phyloP scores from a whole-genome alignment of 2,113 vertebrate genomes.

The Lasiurus borealis region DNA sequence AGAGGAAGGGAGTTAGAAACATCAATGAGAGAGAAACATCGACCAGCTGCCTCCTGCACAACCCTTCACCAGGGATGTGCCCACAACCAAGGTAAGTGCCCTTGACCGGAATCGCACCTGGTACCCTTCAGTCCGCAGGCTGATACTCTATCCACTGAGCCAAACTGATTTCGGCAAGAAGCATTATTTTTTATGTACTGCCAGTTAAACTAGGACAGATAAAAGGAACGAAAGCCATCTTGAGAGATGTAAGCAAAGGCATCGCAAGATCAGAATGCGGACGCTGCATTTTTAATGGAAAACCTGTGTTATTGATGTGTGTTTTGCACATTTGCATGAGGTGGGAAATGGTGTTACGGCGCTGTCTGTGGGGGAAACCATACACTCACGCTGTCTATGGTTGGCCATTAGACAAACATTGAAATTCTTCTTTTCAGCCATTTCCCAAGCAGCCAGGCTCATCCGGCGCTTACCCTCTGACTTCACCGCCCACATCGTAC shows the following conservation, averaged over 20 bases:
- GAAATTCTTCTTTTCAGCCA: slow-evolving; percentile 83
- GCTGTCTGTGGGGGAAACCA: background rate
- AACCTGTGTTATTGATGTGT: background rate
- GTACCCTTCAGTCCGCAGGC: too few relatives aligned
- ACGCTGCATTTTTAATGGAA: slow-evolving; percentile 5
- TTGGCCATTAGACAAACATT: slow-evolving; percentile 35
- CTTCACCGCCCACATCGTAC: slow-evolving; percentile 96
- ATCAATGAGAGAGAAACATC: too few relatives aligned
- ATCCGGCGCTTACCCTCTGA: slow-evolving; percentile 94
- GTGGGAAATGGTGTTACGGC: background rate
- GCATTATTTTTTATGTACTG: slow-evolving; percentile 1
- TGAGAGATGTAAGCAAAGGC: background rate
- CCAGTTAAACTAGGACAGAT: background rate
- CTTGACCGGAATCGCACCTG: too few relatives aligned
- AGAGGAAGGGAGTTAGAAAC: too few relatives aligned
- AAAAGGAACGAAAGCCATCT: slow-evolving; percentile 36
- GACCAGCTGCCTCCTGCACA: too few relatives aligned
- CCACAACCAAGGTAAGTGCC: too few relatives aligned
- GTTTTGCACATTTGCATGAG: background rate
- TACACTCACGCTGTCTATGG: background rate
- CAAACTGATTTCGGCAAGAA: too few relatives aligned
- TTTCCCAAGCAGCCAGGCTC: slow-evolving; percentile 91
- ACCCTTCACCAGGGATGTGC: too few relatives aligned
- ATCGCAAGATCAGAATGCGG: slow-evolving; percentile 12
- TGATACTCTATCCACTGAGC: too few relatives aligned